A percentile compares a stretch with the other conserved stretches of the same genome.
Conservation (phyloP, 1,140 invertebrate species). For the Aethina tumida region DNA sequence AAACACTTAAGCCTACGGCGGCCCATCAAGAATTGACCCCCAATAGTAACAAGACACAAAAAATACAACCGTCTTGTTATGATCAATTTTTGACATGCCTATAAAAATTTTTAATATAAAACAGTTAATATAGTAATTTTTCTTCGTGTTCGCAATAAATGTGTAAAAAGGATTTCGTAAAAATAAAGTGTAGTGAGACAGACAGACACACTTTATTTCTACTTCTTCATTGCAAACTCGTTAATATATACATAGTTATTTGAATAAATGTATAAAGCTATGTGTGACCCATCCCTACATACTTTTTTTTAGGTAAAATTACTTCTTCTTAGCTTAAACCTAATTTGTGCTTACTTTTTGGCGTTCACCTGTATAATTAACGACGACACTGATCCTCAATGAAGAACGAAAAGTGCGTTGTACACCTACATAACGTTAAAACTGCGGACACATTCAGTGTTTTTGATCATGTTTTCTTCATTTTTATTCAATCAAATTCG, state of each 20-base stretch:
- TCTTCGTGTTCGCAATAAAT: background rate
- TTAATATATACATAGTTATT: constrained; percentile 9
- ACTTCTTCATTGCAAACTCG: too few relatives aligned
- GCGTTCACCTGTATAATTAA: background rate
- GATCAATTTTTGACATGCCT: constrained; percentile 34
- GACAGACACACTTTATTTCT: background rate
- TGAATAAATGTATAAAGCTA: constrained; percentile 8
- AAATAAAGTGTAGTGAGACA: background rate
- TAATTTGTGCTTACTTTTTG: constrained; percentile 27
- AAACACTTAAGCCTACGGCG: background rate
- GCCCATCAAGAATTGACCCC: constrained; percentile 31
- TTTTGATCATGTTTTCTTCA: constrained; percentile 13
- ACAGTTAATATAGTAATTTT: constrained; percentile 1
- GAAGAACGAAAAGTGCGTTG: background rate
- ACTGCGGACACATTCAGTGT: constrained; percentile 3
- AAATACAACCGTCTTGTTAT: constrained; percentile 31
- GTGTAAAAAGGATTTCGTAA: too few relatives aligned
- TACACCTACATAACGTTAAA: background rate
- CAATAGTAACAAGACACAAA: constrained; percentile 32
- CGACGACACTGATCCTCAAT: background rate
- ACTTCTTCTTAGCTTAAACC: constrained; percentile 20
- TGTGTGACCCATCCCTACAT: constrained; percentile 14
- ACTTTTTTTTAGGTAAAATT: constrained; percentile 7
- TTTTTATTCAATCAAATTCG: constrained; percentile 22
- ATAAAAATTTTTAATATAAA: constrained; percentile 15